phyloP scores from a whole-genome alignment of 2,113 vertebrate genomes.

The Copsychus sechellarum region DNA sequence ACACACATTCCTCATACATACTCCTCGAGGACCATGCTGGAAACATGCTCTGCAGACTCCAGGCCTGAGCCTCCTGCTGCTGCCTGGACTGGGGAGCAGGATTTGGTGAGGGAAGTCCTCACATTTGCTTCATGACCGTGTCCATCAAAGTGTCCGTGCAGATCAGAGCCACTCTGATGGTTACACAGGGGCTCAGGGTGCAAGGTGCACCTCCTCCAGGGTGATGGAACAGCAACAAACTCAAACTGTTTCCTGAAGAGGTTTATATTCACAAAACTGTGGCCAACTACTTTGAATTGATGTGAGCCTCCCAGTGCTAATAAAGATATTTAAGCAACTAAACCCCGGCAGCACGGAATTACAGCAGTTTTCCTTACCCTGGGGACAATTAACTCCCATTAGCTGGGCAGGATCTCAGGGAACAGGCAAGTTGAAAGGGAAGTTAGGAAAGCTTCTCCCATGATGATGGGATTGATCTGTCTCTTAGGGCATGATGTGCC shows the following conservation, averaged over 20 bases:
- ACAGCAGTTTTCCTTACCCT: constrained; percentile 10
- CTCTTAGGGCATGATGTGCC: background rate
- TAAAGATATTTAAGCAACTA: background rate
- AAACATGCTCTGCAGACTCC: background rate
- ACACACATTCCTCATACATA: background rate
- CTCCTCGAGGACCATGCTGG: background rate
- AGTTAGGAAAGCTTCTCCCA: background rate
- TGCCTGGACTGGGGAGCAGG: background rate
- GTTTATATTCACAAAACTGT: background rate
- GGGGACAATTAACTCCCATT: background rate
- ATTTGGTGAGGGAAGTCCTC: background rate
- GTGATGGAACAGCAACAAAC: background rate
- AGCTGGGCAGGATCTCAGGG: background rate
- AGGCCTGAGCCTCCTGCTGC: rapidly evolving
- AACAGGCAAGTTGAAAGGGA: background rate
- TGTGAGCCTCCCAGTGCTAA: background rate
- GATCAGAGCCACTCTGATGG: background rate
- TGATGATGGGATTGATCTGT: background rate
- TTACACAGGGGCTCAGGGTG: background rate
- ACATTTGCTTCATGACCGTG: rapidly evolving
- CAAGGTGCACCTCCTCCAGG: background rate
- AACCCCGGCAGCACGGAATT: background rate
- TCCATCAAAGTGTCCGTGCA: background rate
- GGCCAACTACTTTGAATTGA: background rate
- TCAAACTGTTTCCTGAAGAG: background rate